Base-by-base conservation (phyloP, 2,113 vertebrate species). In the Limnothrissa miodon region DNA sequence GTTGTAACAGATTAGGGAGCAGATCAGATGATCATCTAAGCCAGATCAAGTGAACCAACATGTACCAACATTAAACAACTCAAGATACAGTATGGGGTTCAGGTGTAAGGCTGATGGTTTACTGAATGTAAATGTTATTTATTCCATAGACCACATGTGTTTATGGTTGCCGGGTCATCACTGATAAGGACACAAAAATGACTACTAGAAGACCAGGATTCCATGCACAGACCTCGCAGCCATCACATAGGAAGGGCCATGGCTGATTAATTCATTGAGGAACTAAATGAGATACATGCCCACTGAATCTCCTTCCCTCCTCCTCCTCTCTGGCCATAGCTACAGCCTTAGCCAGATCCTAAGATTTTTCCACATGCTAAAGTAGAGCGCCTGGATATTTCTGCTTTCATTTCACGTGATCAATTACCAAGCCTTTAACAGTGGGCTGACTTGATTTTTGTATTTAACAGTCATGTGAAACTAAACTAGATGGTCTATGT, bases 391-490 rank as follows among this genome's bases (percentile, higher is more conserved):
- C 88, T 87, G 85, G 85, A 89, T 51, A 81, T 78, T 78, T 89
- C 84, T 88, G 89, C 87, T 87, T 89, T 91, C 88, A 90, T 89
- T 92, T 90, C 87, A 86, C 86, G 90, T 91, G 87, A 91, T 70
- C 78, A 51, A 80, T 87, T 87, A 91, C 87, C 90, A 81, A 87
- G 80, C 33, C 25, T 48, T 89, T 86, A 21, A 89, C 84, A 80
- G 62, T 78, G 48, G 80, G 81, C 81, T 80, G 42, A 82, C 36
- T 86, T 88, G 79, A 80, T 70, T 82, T 81, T 1, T 42, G 39
- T 80, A 78, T 79, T 48, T 74, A 44, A 78, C 39, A 42, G 33
- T 17, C 0, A 5, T 36, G 66, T 74, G 33, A 15, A 74, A 74
- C 36, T 11, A 2, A 74, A 56, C 51, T 23, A 1, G 51, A n/a